Percentiles rank a stretch among this genome's conserved stretches.
Evolutionary conservation across 2,888 invertebrate species (phyloP).

Genomic region (Hipparchia semele): DNA sequence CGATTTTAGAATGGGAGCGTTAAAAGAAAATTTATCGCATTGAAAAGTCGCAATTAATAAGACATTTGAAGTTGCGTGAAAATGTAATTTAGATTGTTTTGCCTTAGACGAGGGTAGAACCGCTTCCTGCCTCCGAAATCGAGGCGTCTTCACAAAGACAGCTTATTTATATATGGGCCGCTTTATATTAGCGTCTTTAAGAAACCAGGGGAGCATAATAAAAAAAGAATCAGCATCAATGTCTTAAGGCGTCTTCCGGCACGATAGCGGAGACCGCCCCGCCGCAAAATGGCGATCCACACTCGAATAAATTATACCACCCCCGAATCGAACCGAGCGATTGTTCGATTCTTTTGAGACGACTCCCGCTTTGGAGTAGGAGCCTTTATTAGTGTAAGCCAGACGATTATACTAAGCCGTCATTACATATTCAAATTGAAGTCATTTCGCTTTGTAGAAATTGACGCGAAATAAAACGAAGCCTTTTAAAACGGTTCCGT

Average conservation of each 20-base stretch:
- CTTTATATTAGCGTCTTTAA: slow-evolving; percentile 83
- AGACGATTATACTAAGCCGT: slow-evolving; percentile 81
- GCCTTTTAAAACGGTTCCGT: slow-evolving; percentile 69
- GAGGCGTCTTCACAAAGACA: slow-evolving; percentile 70
- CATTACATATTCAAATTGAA: slow-evolving; percentile 83
- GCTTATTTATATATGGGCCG: slow-evolving; percentile 80
- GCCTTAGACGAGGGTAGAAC: slow-evolving; percentile 65
- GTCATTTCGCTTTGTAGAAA: slow-evolving; percentile 81
- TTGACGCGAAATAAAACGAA: slow-evolving; percentile 81
- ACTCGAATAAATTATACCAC: slow-evolving; percentile 82
- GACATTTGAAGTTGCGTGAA: slow-evolving; percentile 84
- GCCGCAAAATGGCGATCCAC: slow-evolving; percentile 81
- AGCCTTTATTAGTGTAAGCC: slow-evolving; percentile 83
- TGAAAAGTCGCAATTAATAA: slow-evolving; percentile 84
- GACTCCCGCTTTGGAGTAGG: slow-evolving; percentile 75
- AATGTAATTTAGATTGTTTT: slow-evolving; percentile 84
- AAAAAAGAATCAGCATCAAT: slow-evolving; percentile 83
- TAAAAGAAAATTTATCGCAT: slow-evolving; percentile 83
- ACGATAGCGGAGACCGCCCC: slow-evolving; percentile 71
- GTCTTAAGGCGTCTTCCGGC: slow-evolving; percentile 80
- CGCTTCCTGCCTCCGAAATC: slow-evolving; percentile 69
- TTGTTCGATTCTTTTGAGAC: slow-evolving; percentile 82
- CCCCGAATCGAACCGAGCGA: slow-evolving; percentile 75
- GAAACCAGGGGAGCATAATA: slow-evolving; percentile 79
- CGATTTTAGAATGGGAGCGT: slow-evolving; percentile 71